Conservation (phyloP, 1,140 invertebrate genomes). For the Hyposmocoma kahamanoa region DNA sequence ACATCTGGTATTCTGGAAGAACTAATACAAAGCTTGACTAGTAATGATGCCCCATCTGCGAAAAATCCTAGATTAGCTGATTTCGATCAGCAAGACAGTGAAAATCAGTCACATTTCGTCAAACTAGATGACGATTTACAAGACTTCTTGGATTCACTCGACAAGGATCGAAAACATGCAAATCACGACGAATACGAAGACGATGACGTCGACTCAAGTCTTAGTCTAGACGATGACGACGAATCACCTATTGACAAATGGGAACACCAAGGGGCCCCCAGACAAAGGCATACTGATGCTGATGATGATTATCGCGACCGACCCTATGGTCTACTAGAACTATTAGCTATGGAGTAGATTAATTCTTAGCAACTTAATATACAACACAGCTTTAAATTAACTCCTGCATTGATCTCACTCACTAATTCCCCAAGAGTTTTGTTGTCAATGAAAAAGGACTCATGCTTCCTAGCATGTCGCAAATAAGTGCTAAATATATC, state of each 20-base stretch:
- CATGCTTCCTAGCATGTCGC: too few species aligned
- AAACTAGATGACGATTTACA: constrained; percentile 45
- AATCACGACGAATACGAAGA: constrained; percentile 34
- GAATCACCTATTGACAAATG: constrained; percentile 21
- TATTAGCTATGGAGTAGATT: constrained; percentile 67
- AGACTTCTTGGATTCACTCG: constrained; percentile 42
- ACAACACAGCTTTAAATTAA: constrained; percentile 40
- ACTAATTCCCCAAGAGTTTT: too few species aligned
- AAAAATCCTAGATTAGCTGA: constrained; percentile 19
- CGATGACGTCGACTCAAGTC: constrained; percentile 6
- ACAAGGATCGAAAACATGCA: constrained; percentile 27
- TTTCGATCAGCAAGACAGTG: constrained; percentile 31
- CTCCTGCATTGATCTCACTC: constrained; percentile 26
- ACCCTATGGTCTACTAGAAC: constrained; percentile 51
- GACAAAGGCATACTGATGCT: constrained; percentile 18
- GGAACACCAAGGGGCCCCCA: constrained; percentile 13
- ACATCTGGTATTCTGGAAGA: constrained; percentile 38
- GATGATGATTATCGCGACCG: constrained; percentile 30
- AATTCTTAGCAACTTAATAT: constrained; percentile 27
- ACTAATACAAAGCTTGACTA: constrained; percentile 37
- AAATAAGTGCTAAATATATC: too few species aligned
- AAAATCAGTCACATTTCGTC: constrained; percentile 34
- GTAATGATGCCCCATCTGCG: constrained; percentile 4
- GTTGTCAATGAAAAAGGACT: too few species aligned
- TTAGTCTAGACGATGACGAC: constrained; percentile 12